Evolutionary conservation across 2,888 invertebrate genomes (phyloP).

Genomic region (Troilus luridus): DNA sequence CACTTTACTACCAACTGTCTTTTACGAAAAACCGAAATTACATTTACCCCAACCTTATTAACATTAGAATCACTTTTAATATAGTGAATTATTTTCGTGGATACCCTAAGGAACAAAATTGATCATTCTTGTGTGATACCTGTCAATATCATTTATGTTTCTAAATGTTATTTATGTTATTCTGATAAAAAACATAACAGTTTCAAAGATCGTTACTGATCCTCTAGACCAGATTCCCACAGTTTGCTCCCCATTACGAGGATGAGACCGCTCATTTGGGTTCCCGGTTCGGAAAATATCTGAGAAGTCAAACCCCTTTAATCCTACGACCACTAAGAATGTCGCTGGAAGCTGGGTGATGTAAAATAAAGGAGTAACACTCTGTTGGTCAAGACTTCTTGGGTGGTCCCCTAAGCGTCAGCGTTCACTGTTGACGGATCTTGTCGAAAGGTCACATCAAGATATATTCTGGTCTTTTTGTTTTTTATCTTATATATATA

Average conservation of each 20-base stretch:
- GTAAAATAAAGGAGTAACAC: conserved; percentile 12
- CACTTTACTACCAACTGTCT: no score
- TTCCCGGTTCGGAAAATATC: neutral
- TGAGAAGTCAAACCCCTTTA: neutral
- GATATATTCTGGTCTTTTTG: neutral
- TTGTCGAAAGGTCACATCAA: neutral
- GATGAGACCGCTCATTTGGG: neutral
- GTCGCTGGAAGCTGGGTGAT: neutral
- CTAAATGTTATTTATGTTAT: neutral
- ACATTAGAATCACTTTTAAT: no score
- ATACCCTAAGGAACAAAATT: no score
- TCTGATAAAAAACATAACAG: neutral
- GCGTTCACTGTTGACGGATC: conserved; percentile 34
- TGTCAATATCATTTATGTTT: no score
- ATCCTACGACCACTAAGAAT: neutral
- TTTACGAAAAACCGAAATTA: no score
- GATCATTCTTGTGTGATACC: no score
- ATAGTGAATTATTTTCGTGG: no score
- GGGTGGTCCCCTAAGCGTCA: neutral
- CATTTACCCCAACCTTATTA: no score
- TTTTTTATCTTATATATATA: neutral
- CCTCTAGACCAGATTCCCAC: neutral
- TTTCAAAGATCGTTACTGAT: neutral
- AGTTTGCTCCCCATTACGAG: neutral
- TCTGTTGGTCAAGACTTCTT: neutral